Evolutionary conservation across 2,797 vertebrate genomes (phyloP), one percentile per base, ranked within the genome.

Genomic region (Enteromius trimaculatus): DNA sequence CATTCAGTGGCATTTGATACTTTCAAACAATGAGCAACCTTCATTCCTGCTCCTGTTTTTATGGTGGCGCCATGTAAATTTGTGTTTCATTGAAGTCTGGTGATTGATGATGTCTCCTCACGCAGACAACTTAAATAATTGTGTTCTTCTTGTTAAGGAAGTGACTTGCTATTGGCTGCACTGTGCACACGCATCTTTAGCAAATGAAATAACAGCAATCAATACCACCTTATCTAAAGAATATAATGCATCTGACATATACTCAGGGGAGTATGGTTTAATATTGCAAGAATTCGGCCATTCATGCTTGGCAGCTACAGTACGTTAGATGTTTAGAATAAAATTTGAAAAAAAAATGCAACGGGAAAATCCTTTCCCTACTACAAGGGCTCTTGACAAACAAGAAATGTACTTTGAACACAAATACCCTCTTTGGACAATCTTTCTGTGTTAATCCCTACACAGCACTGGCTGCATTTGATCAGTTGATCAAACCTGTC

Each of bases 41-140:
- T 39, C 13, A 75, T 53, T 55, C 60, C 55, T 75, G 26, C 31
- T 62, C 49, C 58, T 65, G 23, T 17, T 74, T 58, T 77, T 77
- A 74, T 51, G 23, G 23, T 76, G 72, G 47, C 80, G 19, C 49
- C 71, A 80, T 37, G 29, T 58, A 19, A 37, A 79, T 76, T 47
- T 70, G 68, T 42, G 69, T 49, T 80, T 77, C 10, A 78, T 77
- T 79, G 71, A 86, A 81, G 62, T 84, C 58, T 76, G 78, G 47
- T 78, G 72, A 71, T 80, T 77, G 77, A 75, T 64, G 26, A 42
- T 69, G 62, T 76, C 72, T 42, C 39, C 31, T 34, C 44, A 79
- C 71, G 75, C 37, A 81, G 21, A 21, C 11, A 3, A 49, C 77
- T 68, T 68, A 53, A 74, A 74, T 85, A 81, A 79, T 37, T 53